Evolutionary conservation across 2,797 vertebrate genomes (phyloP).

Genomic region (Amniataba percoides): DNA sequence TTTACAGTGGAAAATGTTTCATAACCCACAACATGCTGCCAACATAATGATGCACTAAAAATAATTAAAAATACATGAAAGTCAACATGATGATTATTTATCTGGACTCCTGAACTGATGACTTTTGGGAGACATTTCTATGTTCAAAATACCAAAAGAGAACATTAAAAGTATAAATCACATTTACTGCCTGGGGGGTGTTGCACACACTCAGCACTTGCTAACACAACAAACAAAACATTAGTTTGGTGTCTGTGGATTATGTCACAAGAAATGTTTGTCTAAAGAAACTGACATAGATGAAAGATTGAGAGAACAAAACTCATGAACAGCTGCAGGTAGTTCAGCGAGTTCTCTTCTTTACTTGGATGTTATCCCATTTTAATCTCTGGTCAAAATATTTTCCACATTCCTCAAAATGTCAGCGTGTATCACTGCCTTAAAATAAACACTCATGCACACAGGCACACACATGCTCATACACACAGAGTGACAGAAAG

Average conservation of each 20-base stretch:
- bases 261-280: conserved; percentile 16
- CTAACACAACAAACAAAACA: conserved; percentile 35
- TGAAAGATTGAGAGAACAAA: conserved; percentile 1
- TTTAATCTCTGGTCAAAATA: neutral
- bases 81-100: conserved; percentile 2
- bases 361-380: neutral
- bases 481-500: neutral
- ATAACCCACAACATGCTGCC: neutral
- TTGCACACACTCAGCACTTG: conserved; percentile 12
- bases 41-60: conserved; percentile 19
- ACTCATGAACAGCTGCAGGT: conserved; percentile 9
- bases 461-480: conserved; percentile 3
- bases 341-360: conserved; percentile 1
- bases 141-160: conserved; percentile 39
- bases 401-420: conserved; percentile 35
- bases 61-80: conserved; percentile 32
- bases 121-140: conserved; percentile 6
- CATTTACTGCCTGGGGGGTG: conserved; percentile 14
- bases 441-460: conserved; percentile 31
- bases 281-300: conserved; percentile 8
- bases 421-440: conserved; percentile 21
- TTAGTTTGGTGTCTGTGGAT: conserved; percentile 30
- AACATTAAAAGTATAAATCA: conserved; percentile 57
- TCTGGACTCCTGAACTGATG: conserved; percentile 5
- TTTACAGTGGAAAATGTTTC: conserved; percentile 23